phyloP scores from a whole-genome alignment of 2,888 invertebrate genomes.

The Stenoptilia bipunctidactyla region DNA sequence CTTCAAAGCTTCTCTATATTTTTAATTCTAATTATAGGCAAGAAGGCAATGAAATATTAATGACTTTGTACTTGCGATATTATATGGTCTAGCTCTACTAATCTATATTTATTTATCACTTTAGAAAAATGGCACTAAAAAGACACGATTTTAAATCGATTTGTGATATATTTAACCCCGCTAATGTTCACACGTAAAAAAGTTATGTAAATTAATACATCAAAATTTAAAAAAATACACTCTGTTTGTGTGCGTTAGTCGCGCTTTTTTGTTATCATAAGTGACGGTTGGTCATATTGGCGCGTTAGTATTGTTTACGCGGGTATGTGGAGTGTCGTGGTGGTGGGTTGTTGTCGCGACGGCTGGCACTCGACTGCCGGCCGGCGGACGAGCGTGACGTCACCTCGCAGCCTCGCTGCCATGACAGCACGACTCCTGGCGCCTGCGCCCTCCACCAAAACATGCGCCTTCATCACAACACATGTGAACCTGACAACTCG shows the following conservation, averaged over 20 bases:
- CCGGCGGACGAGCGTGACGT: conserved; percentile 27
- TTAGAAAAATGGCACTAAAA: conserved; percentile 65
- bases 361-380: conserved; percentile 32
- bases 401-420: conserved; percentile 23
- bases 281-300: conserved; percentile 33
- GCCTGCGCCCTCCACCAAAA: conserved; percentile 17
- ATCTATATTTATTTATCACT: conserved; percentile 30
- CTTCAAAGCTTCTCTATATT: conserved; percentile 40
- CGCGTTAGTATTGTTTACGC: conserved; percentile 41
- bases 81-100: conserved; percentile 42
- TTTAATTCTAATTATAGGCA: conserved; percentile 38
- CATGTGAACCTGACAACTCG: conserved; percentile 9
- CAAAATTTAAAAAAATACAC: conserved; percentile 53
- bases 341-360: conserved; percentile 31
- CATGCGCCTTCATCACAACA: conserved; percentile 16
- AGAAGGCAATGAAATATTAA: conserved; percentile 58
- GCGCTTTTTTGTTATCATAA: conserved; percentile 36
- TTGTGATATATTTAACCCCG: conserved; percentile 18
- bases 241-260: conserved; percentile 21
- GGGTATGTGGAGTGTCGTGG: conserved; percentile 28
- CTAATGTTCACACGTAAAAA: conserved; percentile 16
- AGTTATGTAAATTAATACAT: conserved; percentile 49
- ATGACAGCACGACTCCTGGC: too few relatives aligned
- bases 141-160: conserved; percentile 56
- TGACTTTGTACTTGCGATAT: conserved; percentile 64